Conservation (phyloP, 2,113 vertebrate genomes). For the Psammodynastes pulverulentus region DNA sequence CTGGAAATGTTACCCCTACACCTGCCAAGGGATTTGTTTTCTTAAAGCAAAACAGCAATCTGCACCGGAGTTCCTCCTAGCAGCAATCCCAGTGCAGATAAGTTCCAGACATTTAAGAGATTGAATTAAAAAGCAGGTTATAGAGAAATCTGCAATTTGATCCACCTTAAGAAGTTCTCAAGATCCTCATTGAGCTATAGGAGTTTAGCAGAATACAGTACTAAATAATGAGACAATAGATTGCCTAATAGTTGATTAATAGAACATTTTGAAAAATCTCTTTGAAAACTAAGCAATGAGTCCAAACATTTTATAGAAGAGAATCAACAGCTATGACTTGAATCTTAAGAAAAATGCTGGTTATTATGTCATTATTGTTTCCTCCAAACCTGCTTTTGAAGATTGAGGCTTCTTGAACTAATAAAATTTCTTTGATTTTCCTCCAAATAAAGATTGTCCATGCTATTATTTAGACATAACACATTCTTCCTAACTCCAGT, state of each 20-base stretch:
- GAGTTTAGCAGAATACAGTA: not conserved
- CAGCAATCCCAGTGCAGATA: constrained; percentile 24
- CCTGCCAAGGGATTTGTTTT: constrained; percentile 44
- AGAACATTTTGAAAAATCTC: not conserved
- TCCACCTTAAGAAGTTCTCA: not conserved
- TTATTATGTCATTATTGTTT: not conserved
- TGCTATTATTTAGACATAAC: not conserved
- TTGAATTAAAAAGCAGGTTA: not conserved
- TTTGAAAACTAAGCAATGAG: not conserved
- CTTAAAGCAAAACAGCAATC: constrained; percentile 33
- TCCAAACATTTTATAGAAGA: not conserved
- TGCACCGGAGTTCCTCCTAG: constrained; percentile 35
- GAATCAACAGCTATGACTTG: not conserved
- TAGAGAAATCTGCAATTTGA: not conserved
- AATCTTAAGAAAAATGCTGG: not conserved
- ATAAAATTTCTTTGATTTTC: not conserved
- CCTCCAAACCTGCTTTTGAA: not conserved
- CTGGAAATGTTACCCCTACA: constrained; percentile 46
- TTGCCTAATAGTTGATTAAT: not conserved
- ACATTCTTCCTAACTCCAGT: not conserved
- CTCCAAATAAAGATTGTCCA: too few species aligned
- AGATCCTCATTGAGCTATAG: not conserved
- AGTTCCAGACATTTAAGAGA: constrained; percentile 8
- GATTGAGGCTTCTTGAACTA: not conserved
- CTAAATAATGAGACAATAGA: not conserved